A percentile compares a stretch with the other conserved stretches of the same genome.
phyloP scores from a whole-genome alignment of 2,113 vertebrate species.

The Aix galericulata region DNA sequence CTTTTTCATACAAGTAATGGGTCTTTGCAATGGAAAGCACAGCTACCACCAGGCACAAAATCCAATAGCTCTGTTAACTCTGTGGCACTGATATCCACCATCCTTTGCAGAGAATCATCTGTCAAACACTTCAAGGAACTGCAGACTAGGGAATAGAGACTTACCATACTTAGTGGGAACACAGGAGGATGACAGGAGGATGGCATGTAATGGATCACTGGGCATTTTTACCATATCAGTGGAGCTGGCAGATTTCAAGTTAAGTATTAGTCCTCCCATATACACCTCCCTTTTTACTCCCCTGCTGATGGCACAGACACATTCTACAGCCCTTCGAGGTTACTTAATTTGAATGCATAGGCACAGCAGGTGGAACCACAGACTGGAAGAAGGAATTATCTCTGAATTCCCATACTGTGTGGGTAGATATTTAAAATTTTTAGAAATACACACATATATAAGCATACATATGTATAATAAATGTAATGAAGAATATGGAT shows the following conservation, averaged over 20 bases:
- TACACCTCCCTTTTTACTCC: neutral
- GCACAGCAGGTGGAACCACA: conserved; percentile 51
- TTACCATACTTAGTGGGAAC: neutral
- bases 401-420: neutral
- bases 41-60: neutral
- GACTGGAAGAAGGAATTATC: neutral
- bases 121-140: neutral
- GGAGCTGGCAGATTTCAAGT: conserved; percentile 11
- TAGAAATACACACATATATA: neutral
- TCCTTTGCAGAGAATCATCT: neutral
- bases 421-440: neutral
- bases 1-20: neutral
- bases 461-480: neutral
- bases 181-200: neutral
- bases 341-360: conserved; percentile 40
- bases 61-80: neutral
- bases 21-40: neutral
- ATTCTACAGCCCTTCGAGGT: conserved; percentile 29
- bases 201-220: neutral
- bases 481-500: neutral
- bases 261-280: neutral
- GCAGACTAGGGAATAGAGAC: neutral
- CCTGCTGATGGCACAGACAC: neutral
- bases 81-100: neutral
- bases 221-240: neutral